Evolutionary conservation across 2,888 invertebrate species (phyloP), one percentile per base, ranked within the genome.

Genomic region (Caenorhabditis becei): DNA sequence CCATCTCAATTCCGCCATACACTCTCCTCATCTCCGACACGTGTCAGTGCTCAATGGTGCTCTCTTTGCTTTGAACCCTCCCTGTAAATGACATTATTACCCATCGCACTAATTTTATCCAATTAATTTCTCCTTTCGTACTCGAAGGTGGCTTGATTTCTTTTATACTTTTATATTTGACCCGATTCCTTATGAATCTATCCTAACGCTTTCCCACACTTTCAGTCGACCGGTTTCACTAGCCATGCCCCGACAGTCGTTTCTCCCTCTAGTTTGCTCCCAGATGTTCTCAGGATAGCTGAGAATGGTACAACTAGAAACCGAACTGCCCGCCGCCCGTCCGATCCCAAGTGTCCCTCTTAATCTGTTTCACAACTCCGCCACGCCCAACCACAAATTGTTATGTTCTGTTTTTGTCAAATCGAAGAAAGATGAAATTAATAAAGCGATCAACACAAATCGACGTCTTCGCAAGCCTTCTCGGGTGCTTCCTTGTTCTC

Each of bases 391-490:
- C 23, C 24, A 18, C 51, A 35, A 51, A 18, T 66, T 61, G 44
- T 66, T 75, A 59, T 28, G 18, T 66, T 75, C 10, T 67, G 56
- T 66, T 75, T 32, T 66, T 53, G 51, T 65, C 51, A 18, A 65
- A 74, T 24, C 41, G 20, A 66, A 51, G 41, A 66, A 67, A 61
- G 66, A 53, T 41, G 51, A 59, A 59, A 63, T 53, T 51, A 59
- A 59, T 63, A 28, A 66, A 65, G 49, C 24, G 59, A 61, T 51
- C 70, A 81, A 26, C 81, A 81, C 49, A 81, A 41, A 59, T 77
- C 77, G 7, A 81, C 67, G 37, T 72, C 77, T 18, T 81, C 67
- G 63, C 81, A 81, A 7, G 81, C 81, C 54, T 77, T 81, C 32
- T 81, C 66, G 20, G 81, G 81, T 7, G 77, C 14, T 16, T 67